Evolutionary conservation across 2,888 invertebrate genomes (phyloP), one percentile per base, ranked within the genome.

Genomic region (Venusia cambrica): DNA sequence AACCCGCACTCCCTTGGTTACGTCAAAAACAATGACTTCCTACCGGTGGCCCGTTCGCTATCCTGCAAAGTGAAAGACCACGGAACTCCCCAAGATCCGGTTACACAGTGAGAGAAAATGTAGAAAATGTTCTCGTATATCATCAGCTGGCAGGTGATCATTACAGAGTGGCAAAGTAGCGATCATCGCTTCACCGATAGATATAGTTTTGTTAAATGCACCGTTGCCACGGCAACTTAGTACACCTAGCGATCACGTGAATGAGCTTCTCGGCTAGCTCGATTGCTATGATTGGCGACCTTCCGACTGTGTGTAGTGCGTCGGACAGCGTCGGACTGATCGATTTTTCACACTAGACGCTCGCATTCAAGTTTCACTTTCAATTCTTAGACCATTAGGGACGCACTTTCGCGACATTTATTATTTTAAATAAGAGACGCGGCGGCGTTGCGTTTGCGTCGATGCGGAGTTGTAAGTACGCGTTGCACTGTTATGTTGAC

Each of bases 81-180:
- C 42, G 34, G 17, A 17, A 31, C 28, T 13, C 22, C 16, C 24
- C 36, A 4, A 31, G 21, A 38, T 27, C 54, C 52, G 49, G 57
- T 53, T 48, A 49, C 57, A 51, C 51, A 48, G 57, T 47, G 35
- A 44, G 55, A 57, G 69, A 77, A 54, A 62, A 80, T 81, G 80
- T 79, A 77, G 81, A 72, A 45, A 53, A 87, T 87, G 85, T 87
- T 87, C 66, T 69, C 79, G 62, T 78, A 71, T 64, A 74, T 79
- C 75, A 74, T 83, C 72, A 73, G 63, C 57, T 81, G 73, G 79
- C 78, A 87, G 85, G 85, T 85, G 79, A 83, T 61, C 65, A 73
- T 71, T 62, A 54, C 51, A 65, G 38, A 45, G 17, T 50, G 50
- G 57, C 65, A 58, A 67, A 54, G 66, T 61, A 61, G 53, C 54